Conservation (phyloP, 2,888 invertebrate species). For the Drosophila villosipedis region DNA sequence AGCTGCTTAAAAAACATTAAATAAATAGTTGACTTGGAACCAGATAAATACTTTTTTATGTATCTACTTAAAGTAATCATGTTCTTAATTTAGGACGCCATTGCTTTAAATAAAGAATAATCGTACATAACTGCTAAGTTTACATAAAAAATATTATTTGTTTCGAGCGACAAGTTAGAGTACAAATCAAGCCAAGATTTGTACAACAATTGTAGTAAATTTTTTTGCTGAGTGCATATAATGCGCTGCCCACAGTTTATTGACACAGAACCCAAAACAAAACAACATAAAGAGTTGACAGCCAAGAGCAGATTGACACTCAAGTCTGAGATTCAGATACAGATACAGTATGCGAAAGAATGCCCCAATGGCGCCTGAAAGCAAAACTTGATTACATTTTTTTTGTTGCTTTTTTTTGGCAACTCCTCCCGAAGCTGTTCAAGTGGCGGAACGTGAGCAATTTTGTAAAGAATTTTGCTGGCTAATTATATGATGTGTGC, state of each 20-base stretch:
- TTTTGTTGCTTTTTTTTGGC: slow-evolving; percentile 19
- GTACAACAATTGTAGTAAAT: not conserved
- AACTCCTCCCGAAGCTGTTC: slow-evolving; percentile 18
- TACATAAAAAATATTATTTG: not conserved
- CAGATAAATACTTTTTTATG: not conserved
- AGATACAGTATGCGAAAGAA: slow-evolving; percentile 29
- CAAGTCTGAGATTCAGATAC: slow-evolving; percentile 7
- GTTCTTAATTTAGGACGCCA: not conserved
- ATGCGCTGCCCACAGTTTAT: slow-evolving; percentile 9
- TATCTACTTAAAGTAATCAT: not conserved
- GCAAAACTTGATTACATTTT: not conserved
- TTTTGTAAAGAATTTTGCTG: slow-evolving; percentile 30
- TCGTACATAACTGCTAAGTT: not conserved
- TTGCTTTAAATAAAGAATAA: not conserved
- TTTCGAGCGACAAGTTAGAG: not conserved
- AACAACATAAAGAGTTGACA: slow-evolving; percentile 26
- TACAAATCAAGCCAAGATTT: not conserved
- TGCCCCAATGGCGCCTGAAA: slow-evolving; percentile 32
- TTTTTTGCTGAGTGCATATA: slow-evolving; percentile 4
- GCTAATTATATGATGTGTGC: slow-evolving; percentile 46
- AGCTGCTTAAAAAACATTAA: not conserved
- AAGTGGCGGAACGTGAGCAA: slow-evolving; percentile 54
- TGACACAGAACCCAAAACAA: slow-evolving; percentile 12
- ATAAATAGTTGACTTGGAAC: not conserved
- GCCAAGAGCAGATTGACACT: slow-evolving; percentile 9